Percentiles rank a stretch among this genome's conserved stretches.
phyloP scores from a whole-genome alignment of 2,888 invertebrate species.

The Pyrgus malvae region DNA sequence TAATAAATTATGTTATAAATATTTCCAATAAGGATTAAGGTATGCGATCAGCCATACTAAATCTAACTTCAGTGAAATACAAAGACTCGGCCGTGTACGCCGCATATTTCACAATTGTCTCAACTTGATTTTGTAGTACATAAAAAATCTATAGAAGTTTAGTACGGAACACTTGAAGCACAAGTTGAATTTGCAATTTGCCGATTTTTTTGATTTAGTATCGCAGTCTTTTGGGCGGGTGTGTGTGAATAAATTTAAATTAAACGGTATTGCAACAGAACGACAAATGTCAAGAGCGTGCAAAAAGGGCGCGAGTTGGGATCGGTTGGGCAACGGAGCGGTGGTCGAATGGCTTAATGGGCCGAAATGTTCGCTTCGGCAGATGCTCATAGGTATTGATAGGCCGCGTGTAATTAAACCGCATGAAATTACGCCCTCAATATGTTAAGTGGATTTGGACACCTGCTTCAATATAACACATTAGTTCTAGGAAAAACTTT shows the following conservation, averaged over 20 bases:
- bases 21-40: too few species aligned
- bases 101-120: too few species aligned
- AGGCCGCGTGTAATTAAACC: conserved; percentile 7
- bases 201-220: conserved; percentile 12
- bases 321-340: conserved; percentile 44
- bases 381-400: conserved; percentile 11
- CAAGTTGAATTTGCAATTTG: neutral
- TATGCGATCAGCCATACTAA: too few species aligned
- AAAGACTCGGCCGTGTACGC: too few species aligned
- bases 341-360: conserved; percentile 40
- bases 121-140: too few species aligned
- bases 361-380: conserved; percentile 27
- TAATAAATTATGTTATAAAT: too few species aligned
- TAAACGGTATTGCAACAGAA: conserved; percentile 47
- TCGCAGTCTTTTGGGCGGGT: neutral
- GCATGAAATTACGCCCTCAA: neutral
- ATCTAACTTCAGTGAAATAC: too few species aligned
- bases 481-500: too few species aligned
- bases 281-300: conserved; percentile 58
- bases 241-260: conserved; percentile 11
- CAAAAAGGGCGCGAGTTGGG: conserved; percentile 53
- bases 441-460: neutral
- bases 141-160: too few species aligned
- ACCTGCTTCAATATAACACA: too few species aligned
- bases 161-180: too few species aligned